phyloP scores from a whole-genome alignment of 1,140 invertebrate genomes.

The Drosophila lacertosa region DNA sequence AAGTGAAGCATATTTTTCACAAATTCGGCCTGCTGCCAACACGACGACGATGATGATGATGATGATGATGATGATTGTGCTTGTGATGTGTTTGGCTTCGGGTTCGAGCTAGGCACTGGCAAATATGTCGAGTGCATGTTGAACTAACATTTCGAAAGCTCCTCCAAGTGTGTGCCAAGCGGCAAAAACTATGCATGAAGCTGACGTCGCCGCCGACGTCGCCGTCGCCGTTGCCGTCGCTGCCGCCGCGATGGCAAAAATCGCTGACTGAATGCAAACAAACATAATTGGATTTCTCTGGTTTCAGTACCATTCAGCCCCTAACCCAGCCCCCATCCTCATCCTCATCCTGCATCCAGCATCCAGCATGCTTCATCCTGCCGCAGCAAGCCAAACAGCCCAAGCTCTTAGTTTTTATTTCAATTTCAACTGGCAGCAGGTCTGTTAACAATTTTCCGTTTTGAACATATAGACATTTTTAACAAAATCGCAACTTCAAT shows the following conservation, averaged over 20 bases:
- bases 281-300: slow-evolving; percentile 83
- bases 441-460: slow-evolving; percentile 76
- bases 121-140: slow-evolving; percentile 80
- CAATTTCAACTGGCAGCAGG: slow-evolving; percentile 63
- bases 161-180: slow-evolving; percentile 72
- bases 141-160: slow-evolving; percentile 78
- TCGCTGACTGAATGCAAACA: slow-evolving; percentile 82
- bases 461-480: slow-evolving; percentile 81
- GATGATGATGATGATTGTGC: slow-evolving; percentile 25
- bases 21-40: slow-evolving; percentile 22
- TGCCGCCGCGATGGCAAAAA: slow-evolving; percentile 55
- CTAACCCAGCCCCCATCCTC: background rate
- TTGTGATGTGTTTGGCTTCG: slow-evolving; percentile 42
- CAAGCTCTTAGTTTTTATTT: slow-evolving; percentile 70
- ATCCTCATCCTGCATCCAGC: slow-evolving; percentile 19
- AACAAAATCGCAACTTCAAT: slow-evolving; percentile 70
- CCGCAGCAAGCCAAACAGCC: background rate
- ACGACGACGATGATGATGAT: slow-evolving; percentile 2
- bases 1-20: slow-evolving; percentile 19
- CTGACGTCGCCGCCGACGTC: slow-evolving; percentile 1
- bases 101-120: slow-evolving; percentile 58
- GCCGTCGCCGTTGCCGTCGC: background rate
- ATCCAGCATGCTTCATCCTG: slow-evolving; percentile 19
- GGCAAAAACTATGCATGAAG: slow-evolving; percentile 51
- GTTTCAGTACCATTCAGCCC: slow-evolving; percentile 54